Conservation (phyloP, 2,888 invertebrate genomes). For the Drosophila buzzatii region DNA sequence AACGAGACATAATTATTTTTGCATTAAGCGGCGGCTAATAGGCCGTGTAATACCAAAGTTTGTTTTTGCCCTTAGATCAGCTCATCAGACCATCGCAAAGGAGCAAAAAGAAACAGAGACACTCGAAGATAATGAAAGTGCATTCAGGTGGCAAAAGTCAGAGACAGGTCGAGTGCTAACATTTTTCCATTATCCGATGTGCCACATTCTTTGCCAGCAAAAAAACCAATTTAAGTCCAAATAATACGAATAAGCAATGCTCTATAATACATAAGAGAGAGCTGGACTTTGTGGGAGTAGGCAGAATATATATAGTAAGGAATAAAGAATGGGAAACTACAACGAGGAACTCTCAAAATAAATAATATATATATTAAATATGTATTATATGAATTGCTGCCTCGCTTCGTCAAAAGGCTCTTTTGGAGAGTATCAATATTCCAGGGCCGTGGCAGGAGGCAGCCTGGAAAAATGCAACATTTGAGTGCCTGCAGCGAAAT, state of each 20-base stretch:
- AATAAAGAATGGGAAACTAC: no score
- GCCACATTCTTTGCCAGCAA: constrained; percentile 57
- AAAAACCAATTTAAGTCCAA: constrained; percentile 16
- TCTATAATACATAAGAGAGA: neutral
- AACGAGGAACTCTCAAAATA: no score
- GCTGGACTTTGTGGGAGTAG: neutral
- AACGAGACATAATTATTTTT: constrained; percentile 78
- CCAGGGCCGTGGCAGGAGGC: constrained; percentile 23
- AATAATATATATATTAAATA: neutral
- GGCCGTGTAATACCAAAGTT: constrained; percentile 73
- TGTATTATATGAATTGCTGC: no score
- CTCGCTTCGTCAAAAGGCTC: neutral
- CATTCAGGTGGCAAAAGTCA: constrained; percentile 67
- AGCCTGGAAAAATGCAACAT: constrained; percentile 69
- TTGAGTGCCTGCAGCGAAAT: constrained; percentile 69
- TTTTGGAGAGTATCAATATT: constrained; percentile 42
- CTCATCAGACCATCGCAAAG: constrained; percentile 58
- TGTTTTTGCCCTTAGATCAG: constrained; percentile 61
- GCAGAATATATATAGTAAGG: no score
- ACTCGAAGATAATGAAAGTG: constrained; percentile 82
- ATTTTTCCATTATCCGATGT: constrained; percentile 70
- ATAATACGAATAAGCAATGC: constrained; percentile 25
- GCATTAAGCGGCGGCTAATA: constrained; percentile 76
- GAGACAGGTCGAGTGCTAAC: constrained; percentile 66
- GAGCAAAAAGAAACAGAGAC: constrained; percentile 49